Conservation (phyloP, 1,140 invertebrate genomes). For the Thaumatotibia leucotreta region DNA sequence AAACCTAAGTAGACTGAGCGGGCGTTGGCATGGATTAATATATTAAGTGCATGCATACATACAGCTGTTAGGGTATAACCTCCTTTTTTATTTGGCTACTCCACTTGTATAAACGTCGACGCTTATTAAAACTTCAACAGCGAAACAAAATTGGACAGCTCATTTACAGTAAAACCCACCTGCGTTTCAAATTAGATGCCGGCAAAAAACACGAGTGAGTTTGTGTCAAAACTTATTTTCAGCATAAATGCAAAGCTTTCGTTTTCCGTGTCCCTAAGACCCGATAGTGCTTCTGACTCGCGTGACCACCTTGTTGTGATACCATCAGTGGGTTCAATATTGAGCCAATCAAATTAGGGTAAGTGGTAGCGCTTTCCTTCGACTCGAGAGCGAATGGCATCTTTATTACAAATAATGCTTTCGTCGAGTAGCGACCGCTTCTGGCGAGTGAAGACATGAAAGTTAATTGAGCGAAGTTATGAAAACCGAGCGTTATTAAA, state of each 20-base stretch:
- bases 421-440: not conserved
- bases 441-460: not conserved
- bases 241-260: not conserved
- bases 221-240: not conserved
- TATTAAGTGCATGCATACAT: not conserved
- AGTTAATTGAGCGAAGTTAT: not conserved
- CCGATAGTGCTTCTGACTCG: not conserved
- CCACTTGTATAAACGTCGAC: not conserved
- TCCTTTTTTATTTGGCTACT: not conserved
- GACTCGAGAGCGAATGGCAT: constrained; percentile 4
- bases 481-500: not conserved
- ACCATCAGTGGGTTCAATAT: not conserved
- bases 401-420: constrained; percentile 7
- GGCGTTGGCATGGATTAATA: not conserved
- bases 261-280: not conserved
- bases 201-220: not conserved
- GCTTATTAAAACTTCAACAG: not conserved
- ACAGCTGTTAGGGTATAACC: not conserved
- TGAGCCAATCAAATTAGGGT: constrained; percentile 14
- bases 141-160: not conserved
- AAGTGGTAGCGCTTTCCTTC: constrained; percentile 8
- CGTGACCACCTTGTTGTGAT: constrained; percentile 5
- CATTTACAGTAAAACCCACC: not conserved
- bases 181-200: constrained; percentile 1
- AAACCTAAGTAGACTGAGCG: not conserved